Evolutionary conservation across 1,140 invertebrate genomes (phyloP), one percentile per base, ranked within the genome.

Genomic region (Antheraea mylitta): DNA sequence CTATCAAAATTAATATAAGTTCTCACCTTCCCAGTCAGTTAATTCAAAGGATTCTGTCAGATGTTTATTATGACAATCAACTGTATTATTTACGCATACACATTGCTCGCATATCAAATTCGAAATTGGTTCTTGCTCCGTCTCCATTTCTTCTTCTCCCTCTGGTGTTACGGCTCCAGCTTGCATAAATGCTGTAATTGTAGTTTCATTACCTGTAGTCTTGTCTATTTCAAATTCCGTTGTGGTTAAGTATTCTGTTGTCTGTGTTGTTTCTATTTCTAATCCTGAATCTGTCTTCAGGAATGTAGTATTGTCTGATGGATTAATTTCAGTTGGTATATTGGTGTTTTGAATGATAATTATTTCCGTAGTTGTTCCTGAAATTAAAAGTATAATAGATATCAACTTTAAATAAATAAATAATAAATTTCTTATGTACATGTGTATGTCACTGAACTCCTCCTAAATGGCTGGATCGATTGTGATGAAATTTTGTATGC

Each of bases 41-140:
- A 71, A 13, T 0, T 83, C 77, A 48, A 92, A 81, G 65, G 80
- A 78, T 0, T 48, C 61, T 6, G 48, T 69, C 0, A 92, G 58
- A 18, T 85, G 81, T 19, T 68, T 72, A 6, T 71, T 66, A 7
- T 70, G 71, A 69, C 91, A 92, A 71, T 92, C 81, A 7, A 92
- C 70, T 0, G 72, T 10, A 45, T 79, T 68, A 13, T 82, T 83
- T 8, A 58, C 64, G 61, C 82, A 82, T 0, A 13, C 18, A 64
- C 91, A 92, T 64, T 79, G 81, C n/a, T 71, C 80, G 22, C 91
- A 92, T 37, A 92, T 65, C 9, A 64, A 37, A 8, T 71, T 71
- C 6, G 75, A 66, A 38, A 18, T n/a, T n/a, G 16, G 36, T 38
- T 64, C 38, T n/a, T 9, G 8, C 16, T 64, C 38, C 11, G 18